Evolutionary conservation across 2,888 invertebrate genomes (phyloP), one percentile per base, ranked within the genome.

Genomic region (Chrysotoxum bicinctum): DNA sequence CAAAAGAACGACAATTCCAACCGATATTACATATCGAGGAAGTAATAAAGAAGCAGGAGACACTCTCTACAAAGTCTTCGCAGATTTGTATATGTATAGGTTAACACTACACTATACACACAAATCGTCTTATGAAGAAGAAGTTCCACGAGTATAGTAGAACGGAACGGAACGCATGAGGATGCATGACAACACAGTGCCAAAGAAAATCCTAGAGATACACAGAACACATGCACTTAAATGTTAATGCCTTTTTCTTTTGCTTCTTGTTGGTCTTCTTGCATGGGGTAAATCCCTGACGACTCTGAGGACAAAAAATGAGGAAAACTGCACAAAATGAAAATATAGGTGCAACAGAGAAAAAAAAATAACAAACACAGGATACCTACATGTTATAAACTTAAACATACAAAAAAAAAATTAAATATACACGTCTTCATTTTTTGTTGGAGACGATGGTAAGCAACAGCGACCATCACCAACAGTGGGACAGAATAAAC

Each of bases 161-260:
- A 30, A 26, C 8, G n/a, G 50, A 50, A 52, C 64, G 40, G 62
- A 60, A 26, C 58, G 62, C 40, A 62, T 30, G 64, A 62, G 37
- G 66, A 66, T 48, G 50, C 68, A 68, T 66, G 69, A 76, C 64
- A 72, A 72, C 76, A 64, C 60, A 66, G 54, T 52, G 37, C 19
- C 30, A 72, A 56, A 37, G 62, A 64, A 76, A 62, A 70, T 12
- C 48, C 30, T 43, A 68, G 43, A 52, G 45, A 75, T 50, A 81
- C 66, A 77, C 82, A 77, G 75, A 70, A 81, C 66, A 77, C 82
- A 77, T 75, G 66, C 70, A 79, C 83, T 83, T 79, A 64, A 58
- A 79, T 79, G 70, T 79, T 78, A 75, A 83, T 79, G 83, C 64
- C 68, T 69, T 74, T 64, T 45, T 19, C 8, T 26, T 21, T 2